Conservation (phyloP, 2,113 vertebrate genomes). For the Hydropotes inermis region DNA sequence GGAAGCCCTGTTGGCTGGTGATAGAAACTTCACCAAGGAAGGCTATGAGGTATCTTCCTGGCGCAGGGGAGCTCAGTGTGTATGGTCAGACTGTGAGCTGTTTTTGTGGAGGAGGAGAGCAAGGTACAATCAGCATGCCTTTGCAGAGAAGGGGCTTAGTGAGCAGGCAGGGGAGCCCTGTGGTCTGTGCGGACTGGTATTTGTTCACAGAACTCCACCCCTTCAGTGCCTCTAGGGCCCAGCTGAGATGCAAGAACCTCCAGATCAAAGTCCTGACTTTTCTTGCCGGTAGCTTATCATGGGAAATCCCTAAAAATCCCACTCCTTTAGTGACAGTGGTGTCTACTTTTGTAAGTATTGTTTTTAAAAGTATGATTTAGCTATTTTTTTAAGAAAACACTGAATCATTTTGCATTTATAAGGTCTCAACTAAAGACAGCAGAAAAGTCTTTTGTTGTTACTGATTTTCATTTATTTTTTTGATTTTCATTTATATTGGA, state of each 20-base stretch:
- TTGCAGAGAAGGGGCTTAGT: not conserved
- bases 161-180: not conserved
- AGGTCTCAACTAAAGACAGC: not conserved
- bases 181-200: not conserved
- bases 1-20: not conserved
- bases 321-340: not conserved
- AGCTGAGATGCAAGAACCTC: not conserved
- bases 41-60: not conserved
- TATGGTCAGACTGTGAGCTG: not conserved
- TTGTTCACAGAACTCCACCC: not conserved
- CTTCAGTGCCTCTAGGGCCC: too few relatives aligned
- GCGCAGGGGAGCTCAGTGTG: not conserved
- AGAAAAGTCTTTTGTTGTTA: not conserved
- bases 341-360: not conserved
- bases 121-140: not conserved
- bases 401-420: not conserved
- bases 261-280: not conserved
- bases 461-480: slow-evolving; percentile 43
- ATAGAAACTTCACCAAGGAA: not conserved
- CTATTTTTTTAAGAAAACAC: not conserved
- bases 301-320: not conserved
- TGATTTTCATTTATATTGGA: slow-evolving; percentile 56
- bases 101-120: not conserved
- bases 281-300: not conserved
- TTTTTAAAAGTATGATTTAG: not conserved